Base-by-base conservation (phyloP, 2,888 invertebrate species). In the Drosophila nigricruria region DNA sequence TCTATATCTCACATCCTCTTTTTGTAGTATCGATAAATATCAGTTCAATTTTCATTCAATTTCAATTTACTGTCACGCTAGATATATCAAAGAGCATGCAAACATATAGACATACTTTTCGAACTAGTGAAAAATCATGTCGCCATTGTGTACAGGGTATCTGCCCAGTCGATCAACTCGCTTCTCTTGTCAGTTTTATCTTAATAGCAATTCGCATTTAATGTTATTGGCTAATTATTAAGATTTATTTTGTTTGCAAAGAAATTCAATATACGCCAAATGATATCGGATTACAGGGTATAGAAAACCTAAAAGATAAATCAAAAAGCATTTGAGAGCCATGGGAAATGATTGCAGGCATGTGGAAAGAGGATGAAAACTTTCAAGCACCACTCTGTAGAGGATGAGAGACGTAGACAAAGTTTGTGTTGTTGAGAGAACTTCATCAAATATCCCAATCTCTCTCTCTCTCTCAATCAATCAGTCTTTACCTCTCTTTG, bases 151-250 rank as follows among this genome's bases (percentile, higher is more conserved):
- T 12, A 6, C 14, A 34, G 50, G 34, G 34, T 52, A 52, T 52
- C 34, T 16, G 9, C 20, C 9, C 9, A 34, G 34, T 32, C 34
- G 14, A 23, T 8, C 34, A 34, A 8, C 32, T 8, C 32, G 3
- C 50, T 18, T 5, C 34, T 9, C 2, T 8, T 30, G 1, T 1
- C 30, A 16, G 9, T 16, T 16, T 34, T 10, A 23, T 30, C 50
- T 52, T 23, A 52, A 52, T 16, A 23, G 6, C 32, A 34, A 34
- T 34, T 50, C 20, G 32, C 20, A 34, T 34, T 50, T 34, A 9
- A 52, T 52, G 23, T 52, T 9, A 52, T 52, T 23, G 16, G 30
- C 14, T 10, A 52, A 52, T 34, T 52, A 34, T 52, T 5, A 4
- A 34, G 34, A 23, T 16, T 20, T 34, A 20, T 16, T 32, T 32